Base-by-base conservation (phyloP, 2,888 invertebrate genomes). In the Pasiphila rectangulata region DNA sequence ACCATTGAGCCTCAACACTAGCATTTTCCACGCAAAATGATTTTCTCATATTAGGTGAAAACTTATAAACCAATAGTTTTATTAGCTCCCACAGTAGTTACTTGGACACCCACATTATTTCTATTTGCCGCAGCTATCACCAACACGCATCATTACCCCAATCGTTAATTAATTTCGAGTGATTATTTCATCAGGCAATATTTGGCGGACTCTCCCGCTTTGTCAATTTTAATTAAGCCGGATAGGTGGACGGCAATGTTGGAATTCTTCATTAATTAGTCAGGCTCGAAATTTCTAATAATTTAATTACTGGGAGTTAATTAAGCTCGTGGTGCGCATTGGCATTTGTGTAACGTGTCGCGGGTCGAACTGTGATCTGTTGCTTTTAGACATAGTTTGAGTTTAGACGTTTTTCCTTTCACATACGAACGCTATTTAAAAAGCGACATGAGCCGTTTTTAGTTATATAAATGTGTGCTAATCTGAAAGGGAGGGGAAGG, bases 161-260 rank as follows among this genome's bases (percentile, higher is more conserved):
- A 76, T 85, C 85, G 87, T 87, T 85, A 87, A 88, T 88, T 88
- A 87, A 86, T 85, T 84, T 85, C 71, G 80, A 87, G 87, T 86
- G 87, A 87, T 86, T 83, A 84, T 84, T 84, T 78, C 83, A 83
- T 85, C 85, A 85, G 79, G 77, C 75, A 81, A 86, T 87, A 86
- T 87, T 86, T 84, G 84, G 82, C 77, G 70, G 69, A 32, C 77
- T 75, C 75, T 75, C 75, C 73, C 82, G 85, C 86, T 85, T 84
- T 87, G 86, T 86, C 87, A 84, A 85, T 87, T 87, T 88, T 88
- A 88, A 88, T 88, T 87, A 87, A 79, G 67, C 75, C 69, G 74
- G 78, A 85, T 87, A 87, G 83, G 86, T 85, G 83, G 79, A 79
- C 79, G 80, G 82, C 84, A 86, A 86, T 86, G 84, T 86, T 83